Evolutionary conservation across 2,113 vertebrate genomes (phyloP).

Genomic region (Stegostoma tigrinum): DNA sequence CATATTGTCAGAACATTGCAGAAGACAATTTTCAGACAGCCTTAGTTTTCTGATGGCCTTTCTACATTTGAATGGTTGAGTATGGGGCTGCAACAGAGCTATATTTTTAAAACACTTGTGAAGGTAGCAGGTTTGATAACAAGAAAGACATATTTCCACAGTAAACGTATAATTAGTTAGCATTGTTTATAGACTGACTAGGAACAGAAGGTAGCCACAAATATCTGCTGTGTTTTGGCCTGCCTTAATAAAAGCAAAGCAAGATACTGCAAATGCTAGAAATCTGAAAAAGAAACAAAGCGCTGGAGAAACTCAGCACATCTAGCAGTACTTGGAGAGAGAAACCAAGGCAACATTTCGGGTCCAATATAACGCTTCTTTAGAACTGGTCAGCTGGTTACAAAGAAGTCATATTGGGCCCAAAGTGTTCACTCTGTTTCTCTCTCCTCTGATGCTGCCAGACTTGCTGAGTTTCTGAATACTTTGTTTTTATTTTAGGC

Average conservation of each 20-base stretch:
- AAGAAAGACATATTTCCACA: neutral
- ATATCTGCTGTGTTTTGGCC: neutral
- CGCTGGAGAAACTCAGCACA: no score
- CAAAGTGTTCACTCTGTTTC: no score
- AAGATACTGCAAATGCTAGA: no score
- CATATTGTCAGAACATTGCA: neutral
- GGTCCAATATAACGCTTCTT: no score
- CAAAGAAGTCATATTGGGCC: no score
- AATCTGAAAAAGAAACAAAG: no score
- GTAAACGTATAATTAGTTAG: neutral
- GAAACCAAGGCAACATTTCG: no score
- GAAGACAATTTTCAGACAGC: neutral
- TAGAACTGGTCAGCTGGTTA: no score
- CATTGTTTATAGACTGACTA: neutral
- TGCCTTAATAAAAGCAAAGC: neutral
- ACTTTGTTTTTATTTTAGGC: neutral
- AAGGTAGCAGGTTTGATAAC: neutral
- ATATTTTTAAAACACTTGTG: neutral
- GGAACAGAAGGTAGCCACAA: neutral
- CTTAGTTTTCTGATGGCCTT: neutral
- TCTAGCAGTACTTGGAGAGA: no score
- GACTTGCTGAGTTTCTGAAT: no score
- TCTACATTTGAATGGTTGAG: neutral
- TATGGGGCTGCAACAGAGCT: neutral
- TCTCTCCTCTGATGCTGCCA: no score